Conservation (phyloP, 2,797 vertebrate genomes). For the Urocyon cinereoargenteus region DNA sequence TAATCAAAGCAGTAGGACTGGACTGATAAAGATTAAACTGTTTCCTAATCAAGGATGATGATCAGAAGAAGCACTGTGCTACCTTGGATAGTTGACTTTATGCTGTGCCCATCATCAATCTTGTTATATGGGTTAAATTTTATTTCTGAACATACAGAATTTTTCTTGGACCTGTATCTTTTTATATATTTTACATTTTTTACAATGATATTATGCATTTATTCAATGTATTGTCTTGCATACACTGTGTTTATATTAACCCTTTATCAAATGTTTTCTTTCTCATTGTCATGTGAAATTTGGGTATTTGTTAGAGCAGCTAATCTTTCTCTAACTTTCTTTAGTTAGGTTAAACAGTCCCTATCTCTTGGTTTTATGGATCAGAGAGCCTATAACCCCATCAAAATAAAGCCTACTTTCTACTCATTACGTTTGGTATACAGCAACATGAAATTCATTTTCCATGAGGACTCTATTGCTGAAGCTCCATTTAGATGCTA, state of each 20-base stretch:
- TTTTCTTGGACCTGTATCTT: not conserved
- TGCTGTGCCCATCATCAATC: not conserved
- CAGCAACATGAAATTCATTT: constrained; percentile 77
- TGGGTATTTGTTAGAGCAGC: constrained; percentile 60
- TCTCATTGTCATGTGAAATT: not conserved
- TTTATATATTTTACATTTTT: not conserved
- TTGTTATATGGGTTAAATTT: not conserved
- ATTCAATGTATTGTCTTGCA: not conserved
- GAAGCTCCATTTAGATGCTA: constrained; percentile 68
- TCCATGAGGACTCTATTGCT: constrained; percentile 62
- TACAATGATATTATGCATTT: not conserved
- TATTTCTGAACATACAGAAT: not conserved
- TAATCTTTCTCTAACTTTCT: not conserved
- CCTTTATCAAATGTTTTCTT: constrained; percentile 5
- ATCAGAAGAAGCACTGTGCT: not conserved
- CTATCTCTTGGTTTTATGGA: constrained; percentile 65
- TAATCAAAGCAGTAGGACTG: not conserved
- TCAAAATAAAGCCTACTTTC: constrained; percentile 76
- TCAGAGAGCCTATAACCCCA: constrained; percentile 69
- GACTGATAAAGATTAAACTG: not conserved
- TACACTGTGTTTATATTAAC: not conserved
- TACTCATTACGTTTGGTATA: constrained; percentile 78
- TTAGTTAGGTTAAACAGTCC: not conserved
- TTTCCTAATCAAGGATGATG: not conserved
- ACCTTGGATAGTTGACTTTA: not conserved